These are phyloP conservation scores for Lycophotia porphyrea DNA, from an alignment of 2,888 invertebrate species.

Conservation along the genomic window DNA sequence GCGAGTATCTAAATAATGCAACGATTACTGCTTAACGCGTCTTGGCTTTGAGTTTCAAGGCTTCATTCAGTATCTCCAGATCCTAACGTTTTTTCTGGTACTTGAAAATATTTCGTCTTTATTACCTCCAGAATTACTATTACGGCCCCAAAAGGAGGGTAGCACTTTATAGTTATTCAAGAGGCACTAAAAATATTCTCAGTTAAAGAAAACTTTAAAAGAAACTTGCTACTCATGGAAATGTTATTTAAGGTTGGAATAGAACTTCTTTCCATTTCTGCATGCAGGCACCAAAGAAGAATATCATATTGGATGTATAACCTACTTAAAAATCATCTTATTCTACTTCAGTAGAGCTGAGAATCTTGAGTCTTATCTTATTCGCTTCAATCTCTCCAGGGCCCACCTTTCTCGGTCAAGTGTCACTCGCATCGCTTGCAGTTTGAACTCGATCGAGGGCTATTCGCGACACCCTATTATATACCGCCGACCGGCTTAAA, in stretches of 20 bases:
- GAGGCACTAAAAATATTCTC: background rate
- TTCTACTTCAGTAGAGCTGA: background rate
- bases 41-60: slow-evolving; percentile 28
- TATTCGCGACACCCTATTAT: slow-evolving; percentile 30
- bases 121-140: slow-evolving; percentile 3
- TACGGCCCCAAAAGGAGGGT: background rate
- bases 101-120: slow-evolving; percentile 6
- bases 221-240: background rate
- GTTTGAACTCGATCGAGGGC: slow-evolving; percentile 41
- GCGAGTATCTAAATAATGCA: slow-evolving; percentile 22
- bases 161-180: slow-evolving; percentile 8
- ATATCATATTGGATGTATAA: background rate
- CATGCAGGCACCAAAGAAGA: background rate
- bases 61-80: slow-evolving; percentile 3
- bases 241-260: background rate
- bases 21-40: slow-evolving; percentile 25
- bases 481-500: background rate
- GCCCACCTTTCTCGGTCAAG: slow-evolving; percentile 66
- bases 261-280: background rate
- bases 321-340: slow-evolving; percentile 9
- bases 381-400: slow-evolving; percentile 20
- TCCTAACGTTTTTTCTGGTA: slow-evolving; percentile 3
- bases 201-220: background rate
- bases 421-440: slow-evolving; percentile 61
- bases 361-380: slow-evolving; percentile 21